phyloP scores from a whole-genome alignment of 1,140 invertebrate genomes.

The Steinernema khuongi region DNA sequence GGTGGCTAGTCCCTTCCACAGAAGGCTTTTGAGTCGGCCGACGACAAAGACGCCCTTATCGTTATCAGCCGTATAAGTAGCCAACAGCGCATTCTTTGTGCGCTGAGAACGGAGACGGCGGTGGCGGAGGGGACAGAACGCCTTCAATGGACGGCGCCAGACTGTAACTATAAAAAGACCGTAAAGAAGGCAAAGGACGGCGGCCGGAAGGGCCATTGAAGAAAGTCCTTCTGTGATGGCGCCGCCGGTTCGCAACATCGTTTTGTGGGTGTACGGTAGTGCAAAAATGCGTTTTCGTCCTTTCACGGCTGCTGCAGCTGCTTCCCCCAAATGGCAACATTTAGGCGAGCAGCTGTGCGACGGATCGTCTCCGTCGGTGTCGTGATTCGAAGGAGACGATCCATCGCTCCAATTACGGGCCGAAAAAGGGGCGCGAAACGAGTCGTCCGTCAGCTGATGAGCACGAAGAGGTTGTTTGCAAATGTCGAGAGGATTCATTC shows the following conservation, averaged over 20 bases:
- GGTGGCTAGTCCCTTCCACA: neutral
- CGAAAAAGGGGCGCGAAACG: neutral
- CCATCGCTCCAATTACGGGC: neutral
- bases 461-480: too few species aligned
- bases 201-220: neutral
- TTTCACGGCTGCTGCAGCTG: neutral
- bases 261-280: too few species aligned
- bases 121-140: too few species aligned
- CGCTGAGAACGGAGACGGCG: too few species aligned
- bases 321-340: constrained; percentile 8
- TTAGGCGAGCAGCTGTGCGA: neutral
- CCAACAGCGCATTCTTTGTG: too few species aligned
- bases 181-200: neutral
- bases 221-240: neutral
- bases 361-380: neutral
- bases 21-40: neutral
- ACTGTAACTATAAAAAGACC: too few species aligned
- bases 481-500: neutral
- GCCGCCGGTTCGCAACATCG: neutral
- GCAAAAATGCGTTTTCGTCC: neutral
- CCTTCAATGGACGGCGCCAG: too few species aligned
- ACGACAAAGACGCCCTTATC: neutral
- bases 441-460: neutral
- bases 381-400: neutral
- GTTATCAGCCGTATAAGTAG: too few species aligned